Base-by-base conservation (phyloP, 2,113 vertebrate genomes). In the Onychostoma macrolepis region DNA sequence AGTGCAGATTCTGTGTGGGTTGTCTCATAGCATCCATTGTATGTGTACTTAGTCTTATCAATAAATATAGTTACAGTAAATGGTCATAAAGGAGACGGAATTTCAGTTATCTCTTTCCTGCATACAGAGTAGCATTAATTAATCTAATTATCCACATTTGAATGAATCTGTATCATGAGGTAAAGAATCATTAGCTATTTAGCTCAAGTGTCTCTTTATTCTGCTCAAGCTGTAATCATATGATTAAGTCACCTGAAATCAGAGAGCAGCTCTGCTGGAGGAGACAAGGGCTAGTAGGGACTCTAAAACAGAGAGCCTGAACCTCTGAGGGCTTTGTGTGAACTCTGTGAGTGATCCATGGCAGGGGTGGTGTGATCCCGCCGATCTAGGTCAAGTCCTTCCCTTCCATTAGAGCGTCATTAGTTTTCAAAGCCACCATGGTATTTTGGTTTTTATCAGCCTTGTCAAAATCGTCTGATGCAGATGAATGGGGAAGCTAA, bases 351-450 rank as follows among this genome's bases (percentile, higher is more conserved):
- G 88, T n/a, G 86, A 86, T 89, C 38, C 84, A 36, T 50, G 50
- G 80, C 85, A 85, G 63, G 67, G 87, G 86, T 83, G 83, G 87
- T 9, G 77, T 88, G 79, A 81, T 80, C 45, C 19, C 86, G 65
- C 84, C 80, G 87, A 93, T 91, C 89, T 92, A 92, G 94, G 93
- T 93, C 92, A 93, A 90, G 90, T 87, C 90, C 88, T 85, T 85
- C 53, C 78, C 30, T 67, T 71, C 86, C 89, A 85, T 88, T 89
- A 85, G 86, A 86, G 65, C 41, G 83, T 90, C 84, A 91, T 91
- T 90, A 87, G 86, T 85, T 77, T 88, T 88, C 90, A 84, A 91
- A 91, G 87, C 86, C 87, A 83, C 86, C 72, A 85, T 88, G 85
- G 87, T 90, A 76, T 90, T 85, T 85, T 61, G 88, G 33, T 69